Conservation (phyloP, 2,113 vertebrate species). For the Protobothrops flavoviridis region DNA sequence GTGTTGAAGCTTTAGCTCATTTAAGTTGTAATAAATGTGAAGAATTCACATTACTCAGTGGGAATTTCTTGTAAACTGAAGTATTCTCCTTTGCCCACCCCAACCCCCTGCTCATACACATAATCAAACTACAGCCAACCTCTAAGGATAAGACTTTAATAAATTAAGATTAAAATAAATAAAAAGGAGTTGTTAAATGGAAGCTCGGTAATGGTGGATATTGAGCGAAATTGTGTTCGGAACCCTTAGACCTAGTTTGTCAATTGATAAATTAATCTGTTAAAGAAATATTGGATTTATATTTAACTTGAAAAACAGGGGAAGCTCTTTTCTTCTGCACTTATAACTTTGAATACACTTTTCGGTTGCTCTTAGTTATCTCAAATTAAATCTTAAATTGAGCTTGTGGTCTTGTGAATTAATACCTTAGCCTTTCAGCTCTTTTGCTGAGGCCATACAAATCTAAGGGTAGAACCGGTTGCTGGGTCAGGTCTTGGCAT, state of each 20-base stretch:
- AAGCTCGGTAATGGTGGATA: conserved; percentile 47
- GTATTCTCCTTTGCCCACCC: conserved; percentile 9
- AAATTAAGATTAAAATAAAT: conserved; percentile 47
- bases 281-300: conserved; percentile 73
- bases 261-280: conserved; percentile 73
- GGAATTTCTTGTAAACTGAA: conserved; percentile 56
- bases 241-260: conserved; percentile 59
- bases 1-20: conserved; percentile 48
- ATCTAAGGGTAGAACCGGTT: conserved; percentile 76
- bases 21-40: conserved; percentile 54
- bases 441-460: conserved; percentile 77
- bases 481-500: conserved; percentile 72
- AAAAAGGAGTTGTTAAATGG: conserved; percentile 34
- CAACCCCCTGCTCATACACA: conserved; percentile 42
- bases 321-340: conserved; percentile 69
- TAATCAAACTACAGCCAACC: conserved; percentile 62
- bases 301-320: conserved; percentile 74
- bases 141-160: conserved; percentile 56
- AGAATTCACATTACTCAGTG: conserved; percentile 42
- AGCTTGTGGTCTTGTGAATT: conserved; percentile 80
- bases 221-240: conserved; percentile 48
- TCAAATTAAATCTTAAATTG: conserved; percentile 87
- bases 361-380: conserved; percentile 77
- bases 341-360: conserved; percentile 81
- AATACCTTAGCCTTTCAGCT: conserved; percentile 77